phyloP scores from a whole-genome alignment of 2,888 invertebrate genomes.

The Coleophora deauratella region DNA sequence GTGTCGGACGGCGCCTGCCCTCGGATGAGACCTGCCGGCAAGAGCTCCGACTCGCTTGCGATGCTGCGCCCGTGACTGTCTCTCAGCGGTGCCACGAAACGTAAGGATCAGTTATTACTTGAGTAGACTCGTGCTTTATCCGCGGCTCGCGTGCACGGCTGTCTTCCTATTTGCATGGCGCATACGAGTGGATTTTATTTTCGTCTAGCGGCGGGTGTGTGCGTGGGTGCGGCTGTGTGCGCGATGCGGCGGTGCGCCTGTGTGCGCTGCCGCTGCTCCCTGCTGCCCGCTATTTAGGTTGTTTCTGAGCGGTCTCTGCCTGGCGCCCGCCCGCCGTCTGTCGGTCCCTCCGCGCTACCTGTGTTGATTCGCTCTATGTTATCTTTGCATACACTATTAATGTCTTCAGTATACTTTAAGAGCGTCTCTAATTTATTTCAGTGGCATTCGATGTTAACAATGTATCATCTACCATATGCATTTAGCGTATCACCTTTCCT shows the following conservation, averaged over 20 bases:
- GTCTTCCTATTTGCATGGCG: slow-evolving; percentile 72
- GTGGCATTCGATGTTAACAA: too few relatives aligned
- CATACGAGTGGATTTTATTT: slow-evolving; percentile 73
- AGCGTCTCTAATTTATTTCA: too few relatives aligned
- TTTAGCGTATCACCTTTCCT: too few relatives aligned
- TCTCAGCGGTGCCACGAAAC: slow-evolving; percentile 69
- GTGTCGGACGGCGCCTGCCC: slow-evolving; percentile 45
- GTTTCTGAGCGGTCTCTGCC: slow-evolving; percentile 16
- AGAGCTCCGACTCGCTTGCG: slow-evolving; percentile 57
- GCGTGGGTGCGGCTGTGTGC: slow-evolving; percentile 42
- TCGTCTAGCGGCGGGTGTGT: slow-evolving; percentile 61
- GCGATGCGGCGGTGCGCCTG: slow-evolving; percentile 30
- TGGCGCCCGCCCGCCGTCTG: slow-evolving; percentile 23
- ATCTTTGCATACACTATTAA: too few relatives aligned
- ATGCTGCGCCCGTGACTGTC: slow-evolving; percentile 72
- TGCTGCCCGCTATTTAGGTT: slow-evolving; percentile 20
- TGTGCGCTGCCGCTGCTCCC: slow-evolving; percentile 34
- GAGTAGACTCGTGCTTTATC: slow-evolving; percentile 14
- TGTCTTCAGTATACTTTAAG: too few relatives aligned
- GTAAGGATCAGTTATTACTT: slow-evolving; percentile 70
- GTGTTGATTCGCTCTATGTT: slow-evolving; percentile 11
- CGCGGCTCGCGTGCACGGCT: slow-evolving; percentile 51
- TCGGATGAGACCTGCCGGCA: slow-evolving; percentile 57
- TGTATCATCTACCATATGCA: too few relatives aligned
- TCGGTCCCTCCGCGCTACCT: slow-evolving; percentile 29